Base-by-base conservation (phyloP, 2,888 invertebrate genomes). In the Tenthredo distinguenda region DNA sequence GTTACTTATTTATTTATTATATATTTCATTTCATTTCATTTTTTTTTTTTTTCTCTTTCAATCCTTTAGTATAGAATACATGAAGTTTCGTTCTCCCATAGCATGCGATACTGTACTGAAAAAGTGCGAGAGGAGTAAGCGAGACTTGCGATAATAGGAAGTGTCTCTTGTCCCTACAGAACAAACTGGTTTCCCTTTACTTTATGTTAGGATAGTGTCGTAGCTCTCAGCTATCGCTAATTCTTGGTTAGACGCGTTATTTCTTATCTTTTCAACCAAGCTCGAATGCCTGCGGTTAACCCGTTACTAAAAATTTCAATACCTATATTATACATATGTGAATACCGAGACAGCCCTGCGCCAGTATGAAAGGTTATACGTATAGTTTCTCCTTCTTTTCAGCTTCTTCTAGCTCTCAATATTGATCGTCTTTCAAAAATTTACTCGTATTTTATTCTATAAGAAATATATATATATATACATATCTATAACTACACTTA, bases 171-270 rank as follows among this genome's bases (percentile, higher is more conserved):
- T 81, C 26, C 72, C 34, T 21, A 21, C 26, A 37, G 21, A 77
- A 74, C 65, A 85, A 85, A 85, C 85, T 77, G 85, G 85, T 85
- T 85, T 79, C n/a, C 85, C 68, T 85, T 31, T 43, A 47, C 77
- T 85, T 77, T 77, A 74, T 37, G 84, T 68, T 21, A 55, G 37
- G 58, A 84, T 58, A 47, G 26, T 74, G 47, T 72, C 84, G 74
- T 43, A 72, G 71, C 71, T 81, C 65, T 81, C 43, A 65, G 62
- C 81, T 62, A 81, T 81, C 81, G 81, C 65, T 81, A 40, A 81
- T 81, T 81, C 65, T 62, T 4, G 5, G 37, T 43, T 55, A 55
- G 55, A 77, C 77, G 77, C 55, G 55, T 77, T 47, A 9, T 50
- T 55, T 81, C 62, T 81, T 81, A 81, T 81, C 81, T 50, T n/a